Percentiles rank a stretch among this genome's conserved stretches.
phyloP scores from a whole-genome alignment of 2,113 vertebrate genomes.

The Gracilinanus agilis region DNA sequence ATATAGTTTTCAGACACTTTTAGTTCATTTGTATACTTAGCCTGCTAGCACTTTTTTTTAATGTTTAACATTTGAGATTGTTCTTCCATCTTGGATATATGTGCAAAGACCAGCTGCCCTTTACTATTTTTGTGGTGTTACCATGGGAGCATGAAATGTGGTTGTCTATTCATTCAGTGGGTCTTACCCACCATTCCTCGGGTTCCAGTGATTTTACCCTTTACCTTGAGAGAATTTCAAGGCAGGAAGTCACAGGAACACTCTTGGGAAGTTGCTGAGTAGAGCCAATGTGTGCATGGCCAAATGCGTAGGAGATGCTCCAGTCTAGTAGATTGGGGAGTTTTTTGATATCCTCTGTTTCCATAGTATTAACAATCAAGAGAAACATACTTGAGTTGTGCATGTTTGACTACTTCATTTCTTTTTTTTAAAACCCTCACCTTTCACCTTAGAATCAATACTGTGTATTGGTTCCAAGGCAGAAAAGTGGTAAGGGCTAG shows the following conservation, averaged over 20 bases:
- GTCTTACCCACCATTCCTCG: background rate
- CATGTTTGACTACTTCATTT: background rate
- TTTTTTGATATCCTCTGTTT: background rate
- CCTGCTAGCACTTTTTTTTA: background rate
- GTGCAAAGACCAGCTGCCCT: background rate
- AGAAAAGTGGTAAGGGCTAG: too few species aligned
- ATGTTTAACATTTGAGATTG: background rate
- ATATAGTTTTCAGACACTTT: background rate
- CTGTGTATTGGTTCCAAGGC: too few species aligned
- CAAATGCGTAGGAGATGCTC: background rate
- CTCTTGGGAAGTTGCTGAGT: background rate
- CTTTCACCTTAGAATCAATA: too few species aligned
- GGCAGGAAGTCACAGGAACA: background rate
- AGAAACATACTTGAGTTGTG: background rate
- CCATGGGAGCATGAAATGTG: background rate
- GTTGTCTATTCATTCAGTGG: background rate
- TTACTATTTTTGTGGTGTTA: background rate
- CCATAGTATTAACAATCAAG: background rate
- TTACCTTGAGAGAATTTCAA: background rate
- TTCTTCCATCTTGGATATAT: background rate
- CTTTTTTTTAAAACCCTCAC: too few species aligned
- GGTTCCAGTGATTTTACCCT: background rate
- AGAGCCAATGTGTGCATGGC: background rate
- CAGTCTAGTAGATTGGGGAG: background rate
- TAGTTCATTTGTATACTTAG: background rate